Conservation (phyloP, 2,113 vertebrate genomes). For the Penelope pileata region DNA sequence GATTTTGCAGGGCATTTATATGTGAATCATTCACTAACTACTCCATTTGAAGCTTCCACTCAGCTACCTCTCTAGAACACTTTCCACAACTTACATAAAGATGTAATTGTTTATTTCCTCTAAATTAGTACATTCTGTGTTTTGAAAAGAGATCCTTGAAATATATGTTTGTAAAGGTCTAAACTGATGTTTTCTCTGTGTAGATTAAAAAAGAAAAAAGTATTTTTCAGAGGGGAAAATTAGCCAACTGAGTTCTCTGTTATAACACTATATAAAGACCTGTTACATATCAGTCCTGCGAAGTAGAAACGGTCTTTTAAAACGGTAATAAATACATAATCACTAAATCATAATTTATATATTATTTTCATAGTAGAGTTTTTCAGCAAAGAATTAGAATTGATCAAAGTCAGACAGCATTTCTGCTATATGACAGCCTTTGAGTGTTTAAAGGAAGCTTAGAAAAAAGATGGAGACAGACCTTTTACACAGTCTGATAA, state of each 20-base stretch:
- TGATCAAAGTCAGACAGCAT: not conserved
- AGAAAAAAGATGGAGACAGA: too few relatives aligned
- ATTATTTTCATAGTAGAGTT: not conserved
- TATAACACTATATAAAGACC: not conserved
- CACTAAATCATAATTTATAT: not conserved
- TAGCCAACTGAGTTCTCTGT: not conserved
- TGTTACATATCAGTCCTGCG: not conserved
- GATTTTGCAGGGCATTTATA: not conserved
- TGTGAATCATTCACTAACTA: not conserved
- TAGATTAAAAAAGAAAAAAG: not conserved
- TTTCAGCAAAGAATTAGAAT: constrained; percentile 6
- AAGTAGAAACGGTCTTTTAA: not conserved
- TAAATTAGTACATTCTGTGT: not conserved
- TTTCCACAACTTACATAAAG: not conserved
- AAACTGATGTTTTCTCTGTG: not conserved
- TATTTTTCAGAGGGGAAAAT: not conserved
- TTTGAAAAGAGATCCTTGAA: not conserved
- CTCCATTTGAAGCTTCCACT: not conserved
- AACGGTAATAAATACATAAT: not conserved
- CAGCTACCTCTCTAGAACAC: not conserved
- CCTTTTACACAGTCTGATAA: too few relatives aligned
- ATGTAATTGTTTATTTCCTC: not conserved
- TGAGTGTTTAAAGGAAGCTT: too few relatives aligned
- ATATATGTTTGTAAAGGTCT: not conserved
- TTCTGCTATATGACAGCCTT: not conserved